These are phyloP conservation scores for Creontiades dilutus DNA, from an alignment of 2,888 invertebrate species.

Conservation along the genomic window DNA sequence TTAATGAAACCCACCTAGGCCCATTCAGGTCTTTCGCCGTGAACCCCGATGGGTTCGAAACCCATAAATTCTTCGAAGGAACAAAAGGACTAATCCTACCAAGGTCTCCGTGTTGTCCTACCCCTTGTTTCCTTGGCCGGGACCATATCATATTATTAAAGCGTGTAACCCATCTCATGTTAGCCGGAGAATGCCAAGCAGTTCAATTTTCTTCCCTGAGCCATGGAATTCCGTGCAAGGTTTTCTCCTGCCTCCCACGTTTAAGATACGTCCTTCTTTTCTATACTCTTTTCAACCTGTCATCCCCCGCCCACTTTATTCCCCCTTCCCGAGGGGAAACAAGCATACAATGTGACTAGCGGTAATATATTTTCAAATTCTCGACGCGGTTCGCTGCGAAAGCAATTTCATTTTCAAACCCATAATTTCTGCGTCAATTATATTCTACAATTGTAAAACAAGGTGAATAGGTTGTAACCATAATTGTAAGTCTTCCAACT, in stretches of 20 bases:
- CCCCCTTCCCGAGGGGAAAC: background rate
- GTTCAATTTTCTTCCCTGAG: constrained; percentile 64
- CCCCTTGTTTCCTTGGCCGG: constrained; percentile 55
- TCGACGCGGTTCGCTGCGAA: background rate
- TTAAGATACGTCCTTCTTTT: background rate
- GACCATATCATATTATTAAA: constrained; percentile 64
- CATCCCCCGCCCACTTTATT: background rate
- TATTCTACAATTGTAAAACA: no score
- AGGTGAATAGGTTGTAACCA: no score
- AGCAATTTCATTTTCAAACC: constrained; percentile 10
- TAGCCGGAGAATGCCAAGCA: constrained; percentile 65
- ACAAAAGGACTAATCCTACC: constrained; percentile 66
- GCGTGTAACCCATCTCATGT: constrained; percentile 59
- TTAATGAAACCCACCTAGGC: constrained; percentile 56
- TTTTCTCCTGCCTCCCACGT: constrained; percentile 43
- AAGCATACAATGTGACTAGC: constrained; percentile 9
- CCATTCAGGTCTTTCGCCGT: constrained; percentile 37
- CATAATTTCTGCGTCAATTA: no score
- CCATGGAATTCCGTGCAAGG: constrained; percentile 58
- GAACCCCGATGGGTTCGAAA: constrained; percentile 18
- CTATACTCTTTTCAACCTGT: constrained; percentile 13
- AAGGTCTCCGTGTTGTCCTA: constrained; percentile 22
- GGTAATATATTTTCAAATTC: background rate
- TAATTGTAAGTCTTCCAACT: no score
- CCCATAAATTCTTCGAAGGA: constrained; percentile 59